Evolutionary conservation across 2,797 vertebrate genomes (phyloP).

Genomic region (Florisuga fusca): DNA sequence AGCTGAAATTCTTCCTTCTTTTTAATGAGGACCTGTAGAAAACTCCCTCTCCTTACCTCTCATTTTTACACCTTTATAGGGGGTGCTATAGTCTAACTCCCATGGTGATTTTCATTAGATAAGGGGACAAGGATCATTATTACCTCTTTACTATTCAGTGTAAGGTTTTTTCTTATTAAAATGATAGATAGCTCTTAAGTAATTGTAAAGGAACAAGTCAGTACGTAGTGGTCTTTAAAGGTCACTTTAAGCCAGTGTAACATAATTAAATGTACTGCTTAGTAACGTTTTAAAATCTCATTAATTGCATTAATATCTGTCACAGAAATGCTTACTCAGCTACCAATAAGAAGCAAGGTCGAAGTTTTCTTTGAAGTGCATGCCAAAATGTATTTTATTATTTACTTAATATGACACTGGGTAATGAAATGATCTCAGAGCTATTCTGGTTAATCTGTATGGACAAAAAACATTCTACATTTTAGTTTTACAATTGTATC

Average conservation of each 20-base stretch:
- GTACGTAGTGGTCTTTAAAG: conserved; percentile 29
- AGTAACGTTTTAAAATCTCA: conserved; percentile 20
- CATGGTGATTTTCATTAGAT: not conserved
- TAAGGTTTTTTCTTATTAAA: not conserved
- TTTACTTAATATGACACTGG: not conserved
- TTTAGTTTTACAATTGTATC: not conserved
- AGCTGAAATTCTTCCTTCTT: not conserved
- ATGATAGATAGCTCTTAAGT: not conserved
- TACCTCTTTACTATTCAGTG: not conserved
- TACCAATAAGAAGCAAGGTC: not conserved
- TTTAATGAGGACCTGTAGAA: not conserved
- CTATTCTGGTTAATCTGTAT: not conserved
- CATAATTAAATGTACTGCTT: not conserved
- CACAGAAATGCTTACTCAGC: not conserved
- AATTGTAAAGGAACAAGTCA: not conserved
- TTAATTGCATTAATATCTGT: conserved; percentile 37
- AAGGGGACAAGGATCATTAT: not conserved
- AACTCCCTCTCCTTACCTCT: not conserved
- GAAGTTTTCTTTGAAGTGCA: not conserved
- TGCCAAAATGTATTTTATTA: not conserved
- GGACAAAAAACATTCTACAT: not conserved
- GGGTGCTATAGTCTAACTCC: not conserved
- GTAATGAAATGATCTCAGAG: not conserved
- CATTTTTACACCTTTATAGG: not conserved
- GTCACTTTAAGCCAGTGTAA: not conserved